Evolutionary conservation across 1,140 invertebrate species (phyloP), one percentile per base, ranked within the genome.

Genomic region (Asbolus verrucosus): DNA sequence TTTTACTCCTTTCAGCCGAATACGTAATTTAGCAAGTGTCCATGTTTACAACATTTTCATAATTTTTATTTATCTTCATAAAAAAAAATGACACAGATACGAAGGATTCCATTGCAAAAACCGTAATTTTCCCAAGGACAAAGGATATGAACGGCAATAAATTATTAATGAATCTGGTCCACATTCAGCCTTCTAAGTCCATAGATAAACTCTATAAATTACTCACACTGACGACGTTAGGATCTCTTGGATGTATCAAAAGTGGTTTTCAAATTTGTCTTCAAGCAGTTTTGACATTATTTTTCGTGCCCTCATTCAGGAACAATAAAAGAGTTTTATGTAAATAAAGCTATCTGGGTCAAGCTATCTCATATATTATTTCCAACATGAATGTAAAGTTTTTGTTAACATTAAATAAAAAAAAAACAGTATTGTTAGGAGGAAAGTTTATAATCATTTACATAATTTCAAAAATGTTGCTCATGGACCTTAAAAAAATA

Each of bases 61-160:
- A n/a, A n/a, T n/a, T n/a, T n/a, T n/a, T n/a, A n/a, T n/a, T n/a
- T n/a, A n/a, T n/a, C n/a, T n/a, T n/a, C n/a, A n/a, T n/a, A n/a
- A n/a, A n/a, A 27, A 54, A 54, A 54, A 54, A 21, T 54, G 46
- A 54, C 46, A 54, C 46, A 54, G 46, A 54, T 54, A 54, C 21
- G 11, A 54, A 54, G 46, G 6, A 54, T 54, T 54, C 46, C 46
- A 24, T 54, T 54, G 46, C 46, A 19, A 54, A n/a, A 54, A 54
- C 46, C 8, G 46, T 54, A 54, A 54, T 54, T 54, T 54, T 54
- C 46, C 46, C 46, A 54, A 54, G 46, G 46, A 54, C 21, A 27
- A 27, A 54, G 46, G 46, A 54, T 54, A 54, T 54, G 46, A 54
- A 27, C 46, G 21, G 27, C 13, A 54, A 54, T 54, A 54, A 54